phyloP scores from a whole-genome alignment of 2,113 vertebrate species.

The Ploceus nigricollis region DNA sequence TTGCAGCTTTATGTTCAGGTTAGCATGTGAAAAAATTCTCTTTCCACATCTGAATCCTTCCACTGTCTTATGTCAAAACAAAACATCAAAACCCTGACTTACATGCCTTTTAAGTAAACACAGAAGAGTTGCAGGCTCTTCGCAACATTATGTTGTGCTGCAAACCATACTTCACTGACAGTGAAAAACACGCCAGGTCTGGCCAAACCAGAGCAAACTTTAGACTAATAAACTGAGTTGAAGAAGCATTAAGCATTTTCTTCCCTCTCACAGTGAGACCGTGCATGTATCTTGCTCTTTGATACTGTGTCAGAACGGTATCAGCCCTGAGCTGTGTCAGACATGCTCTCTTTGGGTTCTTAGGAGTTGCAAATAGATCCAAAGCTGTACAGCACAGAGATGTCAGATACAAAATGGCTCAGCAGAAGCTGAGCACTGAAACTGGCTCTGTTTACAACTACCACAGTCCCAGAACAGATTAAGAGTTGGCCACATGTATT shows the following conservation, averaged over 20 bases:
- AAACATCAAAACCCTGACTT: background rate
- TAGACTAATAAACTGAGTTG: background rate
- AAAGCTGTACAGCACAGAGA: background rate
- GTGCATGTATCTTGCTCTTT: background rate
- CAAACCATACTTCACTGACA: background rate
- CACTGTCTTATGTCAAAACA: background rate
- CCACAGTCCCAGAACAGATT: background rate
- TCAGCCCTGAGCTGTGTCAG: background rate
- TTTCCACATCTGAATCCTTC: background rate
- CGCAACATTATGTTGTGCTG: background rate
- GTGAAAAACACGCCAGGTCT: fast-evolving
- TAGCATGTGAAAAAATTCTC: background rate
- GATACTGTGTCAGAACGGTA: fast-evolving
- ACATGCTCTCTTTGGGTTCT: background rate
- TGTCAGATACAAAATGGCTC: background rate
- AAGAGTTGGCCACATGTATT: background rate
- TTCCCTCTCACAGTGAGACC: background rate
- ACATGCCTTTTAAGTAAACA: background rate
- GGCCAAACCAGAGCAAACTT: background rate
- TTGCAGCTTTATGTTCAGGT: background rate
- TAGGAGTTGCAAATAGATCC: background rate
- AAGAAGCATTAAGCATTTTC: background rate
- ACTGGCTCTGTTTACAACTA: background rate
- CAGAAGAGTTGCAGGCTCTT: background rate
- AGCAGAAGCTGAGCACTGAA: background rate